Evolutionary conservation across 2,113 vertebrate species (phyloP).

Genomic region (Bujurquina vittata): DNA sequence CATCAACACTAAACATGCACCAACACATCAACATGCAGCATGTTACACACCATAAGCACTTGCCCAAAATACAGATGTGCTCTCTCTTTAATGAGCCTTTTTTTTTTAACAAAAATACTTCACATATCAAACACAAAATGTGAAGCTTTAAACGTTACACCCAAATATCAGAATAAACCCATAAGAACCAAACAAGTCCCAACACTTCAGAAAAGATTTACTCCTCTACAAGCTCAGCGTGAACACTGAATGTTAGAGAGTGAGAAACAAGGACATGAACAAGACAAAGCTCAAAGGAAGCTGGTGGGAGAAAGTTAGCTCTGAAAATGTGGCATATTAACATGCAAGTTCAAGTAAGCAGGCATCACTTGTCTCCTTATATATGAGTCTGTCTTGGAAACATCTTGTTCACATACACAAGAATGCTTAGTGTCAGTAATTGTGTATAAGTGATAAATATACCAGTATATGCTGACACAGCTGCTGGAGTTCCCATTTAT

Average conservation of each 20-base stretch:
- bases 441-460: no score
- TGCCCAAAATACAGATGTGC: neutral
- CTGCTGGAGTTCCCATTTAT: neutral
- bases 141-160: neutral
- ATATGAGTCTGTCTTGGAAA: neutral
- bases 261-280: slow-evolving; percentile 1
- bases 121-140: neutral
- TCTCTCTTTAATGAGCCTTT: neutral
- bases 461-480: neutral
- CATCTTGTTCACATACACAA: neutral
- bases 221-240: neutral
- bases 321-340: neutral
- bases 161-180: neutral
- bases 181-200: neutral
- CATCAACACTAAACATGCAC: slow-evolving; percentile 20
- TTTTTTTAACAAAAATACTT: neutral
- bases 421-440: neutral
- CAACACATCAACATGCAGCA: slow-evolving; percentile 32
- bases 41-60: neutral
- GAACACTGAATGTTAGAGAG: neutral
- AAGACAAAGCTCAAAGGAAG: neutral
- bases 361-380: neutral
- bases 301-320: neutral
- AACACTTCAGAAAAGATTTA: neutral
- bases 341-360: slow-evolving; percentile 25